Base-by-base conservation (phyloP, 1,140 invertebrate species). In the Chironomus tepperi region DNA sequence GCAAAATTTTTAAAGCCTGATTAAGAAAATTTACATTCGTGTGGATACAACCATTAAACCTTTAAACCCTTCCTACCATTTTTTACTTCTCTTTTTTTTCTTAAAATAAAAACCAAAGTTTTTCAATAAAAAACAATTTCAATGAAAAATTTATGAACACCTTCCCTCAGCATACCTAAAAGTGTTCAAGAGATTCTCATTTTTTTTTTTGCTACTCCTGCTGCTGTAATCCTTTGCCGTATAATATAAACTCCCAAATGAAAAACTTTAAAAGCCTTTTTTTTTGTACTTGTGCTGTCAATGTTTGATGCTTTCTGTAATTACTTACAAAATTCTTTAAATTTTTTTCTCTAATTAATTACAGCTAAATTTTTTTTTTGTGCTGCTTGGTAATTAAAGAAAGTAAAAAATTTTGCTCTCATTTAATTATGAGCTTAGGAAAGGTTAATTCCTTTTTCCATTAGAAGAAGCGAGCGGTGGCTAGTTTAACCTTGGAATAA, bases 111-210 rank as follows among this genome's bases (percentile, higher is more conserved):
- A 47, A 47, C 8, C 12, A 57, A 57, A 57, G 47, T 57, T 57
- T 57, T 57, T 57, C 47, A 57, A 57, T 57, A 57, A 57, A 57
- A 57, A 57, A 57, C 47, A 57, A 57, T 57, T 57, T 57, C 47
- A 57, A 57, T 57, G 47, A 57, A 57, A 57, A 57, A 12, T 15
- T 57, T 57, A 57, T 57, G n/a, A 57, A 57, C 47, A 57, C 47
- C 24, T 34, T 34, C 24, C 24, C 24, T 34, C 5, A 34, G 24
- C 24, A 34, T 34, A 34, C 24, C 24, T 34, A 34, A 34, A 34
- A 34, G 24, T 34, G 24, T 34, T 34, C 24, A 5, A 34, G 24
- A 34, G 24, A 34, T 34, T n/a, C n/a, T n/a, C n/a, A 34, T 34
- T 34, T 5, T 12, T n/a, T 57, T 57, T 57, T 57, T 57, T 57